These are phyloP conservation scores for Guaruba guarouba DNA, from an alignment of 2,113 vertebrate species.

Conservation along the genomic window DNA sequence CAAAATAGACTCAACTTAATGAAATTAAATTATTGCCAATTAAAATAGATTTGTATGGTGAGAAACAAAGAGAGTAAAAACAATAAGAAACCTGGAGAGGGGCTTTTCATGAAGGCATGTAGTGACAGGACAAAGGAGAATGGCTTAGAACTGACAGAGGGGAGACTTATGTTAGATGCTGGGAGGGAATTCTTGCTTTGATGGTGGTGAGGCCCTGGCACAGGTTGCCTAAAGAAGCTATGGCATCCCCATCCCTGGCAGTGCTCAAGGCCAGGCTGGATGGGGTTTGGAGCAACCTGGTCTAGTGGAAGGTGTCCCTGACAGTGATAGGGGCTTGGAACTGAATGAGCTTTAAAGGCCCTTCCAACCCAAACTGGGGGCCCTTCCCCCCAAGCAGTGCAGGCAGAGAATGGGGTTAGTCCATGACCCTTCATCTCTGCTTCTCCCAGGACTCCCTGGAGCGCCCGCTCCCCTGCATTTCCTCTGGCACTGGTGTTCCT, in stretches of 20 bases:
- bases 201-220: background rate
- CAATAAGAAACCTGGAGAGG: background rate
- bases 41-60: background rate
- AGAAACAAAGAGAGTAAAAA: background rate
- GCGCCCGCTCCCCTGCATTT: background rate
- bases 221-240: background rate
- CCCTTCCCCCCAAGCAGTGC: accelerated
- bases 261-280: background rate
- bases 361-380: background rate
- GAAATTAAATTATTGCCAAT: background rate
- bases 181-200: background rate
- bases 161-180: background rate
- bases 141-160: background rate
- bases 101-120: background rate
- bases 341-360: background rate
- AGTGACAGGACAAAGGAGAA: background rate
- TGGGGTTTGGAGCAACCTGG: background rate
- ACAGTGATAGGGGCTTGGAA: background rate
- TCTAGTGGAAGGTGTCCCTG: background rate
- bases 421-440: background rate
- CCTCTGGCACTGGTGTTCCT: background rate
- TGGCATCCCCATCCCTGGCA: background rate
- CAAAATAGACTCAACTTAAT: background rate
- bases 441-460: background rate
- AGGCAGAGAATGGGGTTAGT: background rate